phyloP scores from a whole-genome alignment of 1,140 invertebrate species.

The Choristoneura fumiferana region DNA sequence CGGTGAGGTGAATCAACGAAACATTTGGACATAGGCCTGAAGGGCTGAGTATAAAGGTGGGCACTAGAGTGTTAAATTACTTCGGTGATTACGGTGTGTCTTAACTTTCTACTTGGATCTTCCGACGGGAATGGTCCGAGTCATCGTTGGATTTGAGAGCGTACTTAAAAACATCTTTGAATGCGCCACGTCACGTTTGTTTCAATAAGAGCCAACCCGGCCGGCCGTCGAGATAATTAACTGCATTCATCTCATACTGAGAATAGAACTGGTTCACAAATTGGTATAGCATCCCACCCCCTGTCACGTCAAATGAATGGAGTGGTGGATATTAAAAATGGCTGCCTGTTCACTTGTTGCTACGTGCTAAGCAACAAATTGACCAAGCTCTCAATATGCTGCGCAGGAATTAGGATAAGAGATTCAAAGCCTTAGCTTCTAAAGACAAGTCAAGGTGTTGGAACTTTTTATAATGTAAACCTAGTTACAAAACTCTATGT shows the following conservation, averaged over 20 bases:
- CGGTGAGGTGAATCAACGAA: conserved; percentile 1
- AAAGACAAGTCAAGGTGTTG: too few species aligned
- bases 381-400: too few species aligned
- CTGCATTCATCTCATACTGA: conserved; percentile 8
- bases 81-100: conserved; percentile 6
- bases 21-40: conserved; percentile 1
- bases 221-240: conserved; percentile 8
- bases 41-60: background rate
- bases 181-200: conserved; percentile 9
- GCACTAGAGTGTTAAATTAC: conserved; percentile 13
- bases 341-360: background rate
- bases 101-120: background rate
- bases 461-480: too few species aligned
- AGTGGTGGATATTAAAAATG: conserved; percentile 1
- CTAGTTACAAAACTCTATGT: too few species aligned
- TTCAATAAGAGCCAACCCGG: conserved; percentile 14
- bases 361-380: too few species aligned
- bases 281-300: conserved; percentile 14
- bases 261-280: conserved; percentile 17
- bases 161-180: background rate
- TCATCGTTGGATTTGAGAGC: background rate
- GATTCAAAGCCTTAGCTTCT: too few species aligned
- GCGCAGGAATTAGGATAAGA: too few species aligned
- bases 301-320: conserved; percentile 11
- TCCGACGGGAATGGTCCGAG: background rate